Conservation (phyloP, 2,113 vertebrate species). For the Chloroceryle aenea region DNA sequence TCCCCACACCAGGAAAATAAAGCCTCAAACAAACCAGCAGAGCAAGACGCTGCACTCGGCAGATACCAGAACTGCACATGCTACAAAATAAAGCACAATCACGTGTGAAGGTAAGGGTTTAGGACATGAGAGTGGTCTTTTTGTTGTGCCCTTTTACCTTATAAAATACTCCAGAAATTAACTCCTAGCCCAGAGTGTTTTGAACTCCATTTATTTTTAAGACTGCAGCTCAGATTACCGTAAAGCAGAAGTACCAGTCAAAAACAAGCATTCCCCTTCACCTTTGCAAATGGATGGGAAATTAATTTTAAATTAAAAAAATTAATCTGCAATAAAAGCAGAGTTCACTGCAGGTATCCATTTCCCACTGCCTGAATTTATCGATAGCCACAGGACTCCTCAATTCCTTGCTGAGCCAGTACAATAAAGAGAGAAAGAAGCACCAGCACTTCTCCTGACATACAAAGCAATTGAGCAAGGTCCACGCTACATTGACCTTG, state of each 20-base stretch:
- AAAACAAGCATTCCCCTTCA: not conserved
- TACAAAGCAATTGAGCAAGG: not conserved
- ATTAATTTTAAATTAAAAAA: not conserved
- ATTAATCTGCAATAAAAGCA: not conserved
- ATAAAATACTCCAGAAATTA: not conserved
- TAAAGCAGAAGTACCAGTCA: not conserved
- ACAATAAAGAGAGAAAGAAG: not conserved
- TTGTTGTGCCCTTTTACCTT: not conserved
- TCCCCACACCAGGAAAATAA: not conserved
- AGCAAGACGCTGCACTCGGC: slow-evolving; percentile 26
- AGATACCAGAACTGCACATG: not conserved
- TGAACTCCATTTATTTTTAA: not conserved
- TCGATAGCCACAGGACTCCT: not conserved
- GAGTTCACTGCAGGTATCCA: not conserved
- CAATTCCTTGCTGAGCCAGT: not conserved
- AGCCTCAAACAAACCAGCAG: slow-evolving; percentile 7
- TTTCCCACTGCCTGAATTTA: not conserved
- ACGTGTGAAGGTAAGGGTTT: not conserved
- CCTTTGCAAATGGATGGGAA: not conserved
- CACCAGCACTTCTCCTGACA: not conserved
- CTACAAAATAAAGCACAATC: not conserved
- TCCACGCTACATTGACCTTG: not conserved
- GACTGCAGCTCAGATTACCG: not conserved
- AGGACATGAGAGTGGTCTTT: not conserved
- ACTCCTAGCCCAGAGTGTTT: not conserved